Base-by-base conservation (phyloP, 2,113 vertebrate genomes). In the Cheilinus undulatus region DNA sequence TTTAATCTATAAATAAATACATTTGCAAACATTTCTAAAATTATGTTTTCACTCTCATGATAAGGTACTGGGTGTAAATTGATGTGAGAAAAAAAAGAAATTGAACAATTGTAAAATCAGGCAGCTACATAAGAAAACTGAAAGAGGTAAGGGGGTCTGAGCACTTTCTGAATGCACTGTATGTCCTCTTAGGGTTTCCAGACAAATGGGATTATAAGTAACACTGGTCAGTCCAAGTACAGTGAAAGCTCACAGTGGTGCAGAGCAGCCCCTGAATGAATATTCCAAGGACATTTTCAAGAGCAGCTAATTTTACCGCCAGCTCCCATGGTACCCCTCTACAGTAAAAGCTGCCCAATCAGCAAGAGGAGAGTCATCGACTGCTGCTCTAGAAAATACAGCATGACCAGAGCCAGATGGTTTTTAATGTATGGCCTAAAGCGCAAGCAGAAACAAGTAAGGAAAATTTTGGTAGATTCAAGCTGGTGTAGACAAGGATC, bases 271-370 rank as follows among this genome's bases (percentile, higher is more conserved):
- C 63, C 34, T 69, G 36, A 49, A 72, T 56, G 40, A 50, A 70
- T 73, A 49, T 70, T 69, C 34, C 83, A 87, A 82, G 84, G 89
- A 15, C 72, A 34, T 73, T 86, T 81, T 73, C 66, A 81, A 81
- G 73, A 84, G 66, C 46, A 28, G 66, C 76, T 88, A 81, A 88
- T 88, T 88, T 76, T 76, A 86, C 43, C 73, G 30, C 72, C 76
- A 73, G 42, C 50, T 82, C 78, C 84, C 76, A 46, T 30, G 74
- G 51, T 28, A 23, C 60, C 46, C 24, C 32, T 69, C 54, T 68
- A 50, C 58, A 61, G 56, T 67, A 42, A 78, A 69, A 75, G 10
- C 23, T 74, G 77, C 51, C 43, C 27, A 19, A 36, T 82, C 79
- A 80, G 79, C 78, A 82, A 75, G 34, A 82, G 50, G 8, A 68